A percentile compares a stretch with the other conserved stretches of the same genome.
These are phyloP conservation scores for Reticulitermes lucifugus DNA, from an alignment of 2,888 invertebrate species.

Conservation along the genomic window DNA sequence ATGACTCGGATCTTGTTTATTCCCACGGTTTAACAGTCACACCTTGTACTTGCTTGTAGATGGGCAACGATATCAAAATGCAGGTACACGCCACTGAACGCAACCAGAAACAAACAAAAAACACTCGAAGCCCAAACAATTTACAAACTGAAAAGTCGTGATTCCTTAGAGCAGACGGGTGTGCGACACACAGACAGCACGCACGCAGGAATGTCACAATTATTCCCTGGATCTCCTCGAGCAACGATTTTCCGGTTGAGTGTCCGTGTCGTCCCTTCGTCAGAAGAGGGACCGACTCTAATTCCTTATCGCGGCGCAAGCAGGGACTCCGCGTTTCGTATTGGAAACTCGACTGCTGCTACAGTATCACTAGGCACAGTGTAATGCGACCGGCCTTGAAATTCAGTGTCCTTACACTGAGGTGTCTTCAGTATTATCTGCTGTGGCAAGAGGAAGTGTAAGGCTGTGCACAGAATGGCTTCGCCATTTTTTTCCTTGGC, in stretches of 20 bases:
- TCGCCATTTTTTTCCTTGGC: no score
- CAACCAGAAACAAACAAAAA: constrained; percentile 1
- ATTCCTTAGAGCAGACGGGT: not conserved
- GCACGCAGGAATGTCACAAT: not conserved
- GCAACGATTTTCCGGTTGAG: not conserved
- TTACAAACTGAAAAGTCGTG: constrained; percentile 16
- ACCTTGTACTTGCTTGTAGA: no score
- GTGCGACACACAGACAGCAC: not conserved
- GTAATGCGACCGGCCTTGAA: no score
- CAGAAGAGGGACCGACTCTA: not conserved
- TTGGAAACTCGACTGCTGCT: no score
- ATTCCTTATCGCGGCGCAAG: not conserved
- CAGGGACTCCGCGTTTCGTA: no score
- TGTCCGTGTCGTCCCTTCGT: not conserved
- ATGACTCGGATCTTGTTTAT: no score
- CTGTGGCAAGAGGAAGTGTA: no score
- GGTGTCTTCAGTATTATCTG: no score
- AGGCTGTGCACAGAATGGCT: no score
- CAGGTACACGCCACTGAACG: not conserved
- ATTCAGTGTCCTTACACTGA: no score
- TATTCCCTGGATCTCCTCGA: not conserved
- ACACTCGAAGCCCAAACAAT: not conserved
- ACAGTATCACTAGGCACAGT: no score
- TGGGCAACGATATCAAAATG: not conserved
- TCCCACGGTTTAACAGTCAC: no score